Evolutionary conservation across 1,140 invertebrate species (phyloP).

Genomic region (Trichoplusia ni): DNA sequence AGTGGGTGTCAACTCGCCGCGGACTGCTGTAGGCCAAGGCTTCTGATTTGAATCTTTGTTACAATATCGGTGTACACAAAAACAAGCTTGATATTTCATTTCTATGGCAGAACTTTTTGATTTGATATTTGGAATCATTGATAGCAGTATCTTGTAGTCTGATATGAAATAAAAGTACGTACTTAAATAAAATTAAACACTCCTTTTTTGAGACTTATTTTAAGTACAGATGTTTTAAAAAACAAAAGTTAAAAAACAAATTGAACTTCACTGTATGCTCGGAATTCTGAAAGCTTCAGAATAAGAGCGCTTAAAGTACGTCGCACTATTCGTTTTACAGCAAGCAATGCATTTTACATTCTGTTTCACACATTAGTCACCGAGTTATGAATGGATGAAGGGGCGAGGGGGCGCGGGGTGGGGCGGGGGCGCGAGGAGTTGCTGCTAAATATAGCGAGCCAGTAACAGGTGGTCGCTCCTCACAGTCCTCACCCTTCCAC

Average conservation of each 20-base stretch:
- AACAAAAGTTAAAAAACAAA: too few species aligned
- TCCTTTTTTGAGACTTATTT: too few species aligned
- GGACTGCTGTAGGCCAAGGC: slow-evolving; percentile 35
- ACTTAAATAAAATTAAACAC: too few species aligned
- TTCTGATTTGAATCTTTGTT: slow-evolving; percentile 23
- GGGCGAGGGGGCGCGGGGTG: slow-evolving; percentile 36
- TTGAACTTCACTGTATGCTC: slow-evolving; percentile 16
- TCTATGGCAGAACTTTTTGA: too few species aligned
- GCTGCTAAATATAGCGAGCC: slow-evolving; percentile 61
- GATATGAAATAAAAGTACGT: too few species aligned
- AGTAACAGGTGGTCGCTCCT: slow-evolving; percentile 69
- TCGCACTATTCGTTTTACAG: neutral
- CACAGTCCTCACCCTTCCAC: slow-evolving; percentile 58
- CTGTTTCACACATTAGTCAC: slow-evolving; percentile 70
- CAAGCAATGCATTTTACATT: slow-evolving; percentile 39
- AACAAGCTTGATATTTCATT: neutral
- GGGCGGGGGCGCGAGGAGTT: slow-evolving; percentile 14
- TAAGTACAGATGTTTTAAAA: too few species aligned
- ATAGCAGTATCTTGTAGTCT: too few species aligned
- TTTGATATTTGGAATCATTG: too few species aligned
- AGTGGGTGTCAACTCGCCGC: slow-evolving; percentile 37
- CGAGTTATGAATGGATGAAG: slow-evolving; percentile 63
- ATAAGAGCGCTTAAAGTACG: neutral
- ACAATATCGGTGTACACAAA: slow-evolving; percentile 1
- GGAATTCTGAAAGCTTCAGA: slow-evolving; percentile 5